Base-by-base conservation (phyloP, 2,797 vertebrate genomes). In the Buceros bicornis region DNA sequence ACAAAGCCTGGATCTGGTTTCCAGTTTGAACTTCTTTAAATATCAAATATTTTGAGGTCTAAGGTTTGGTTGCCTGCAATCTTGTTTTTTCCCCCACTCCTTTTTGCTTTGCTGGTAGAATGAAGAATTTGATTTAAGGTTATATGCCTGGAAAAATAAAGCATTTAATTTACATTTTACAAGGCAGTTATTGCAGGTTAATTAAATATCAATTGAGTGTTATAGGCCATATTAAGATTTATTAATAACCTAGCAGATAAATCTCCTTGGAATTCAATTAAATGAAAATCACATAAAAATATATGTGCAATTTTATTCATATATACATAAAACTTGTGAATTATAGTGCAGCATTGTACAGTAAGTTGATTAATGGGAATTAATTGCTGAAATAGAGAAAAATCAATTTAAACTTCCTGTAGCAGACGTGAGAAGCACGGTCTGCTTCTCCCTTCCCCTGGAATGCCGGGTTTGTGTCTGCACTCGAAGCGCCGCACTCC, bases 121-220 rank as follows among this genome's bases (percentile, higher is more conserved):
- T 35, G 14, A 89, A 86, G 51, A 91, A 64, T 91, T 94, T 92
- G 93, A 95, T 96, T 96, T 95, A 84, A 89, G 29, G 8, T 94
- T 93, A 87, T 89, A 95, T 42, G 74, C 95, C 93, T 95, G 94
- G 29, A 94, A 97, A 97, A 97, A 96, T 95, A 96, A 97, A 93
- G 90, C 86, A 93, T 96, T 98, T 97, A 96, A 98, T 97, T 95
- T 97, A 95, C 96, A 90, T 97, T 98, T 97, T 97, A 97, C 94
- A 97, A 96, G 72, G 89, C 94, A 94, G 92, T 90, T 93, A 97
- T 96, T 97, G 95, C 97, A 96, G 96, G 97, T 97, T 98, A 98
- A 98, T 98, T 98, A 98, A 97, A 97, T 97, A 96, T 94, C 96
- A 95, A 97, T 97, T 97, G 96, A 96, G 88, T 97, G 95, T 98